Percentiles rank a stretch among this genome's conserved stretches.
phyloP scores from a whole-genome alignment of 2,888 invertebrate genomes.

The Phymatocera aterrima region DNA sequence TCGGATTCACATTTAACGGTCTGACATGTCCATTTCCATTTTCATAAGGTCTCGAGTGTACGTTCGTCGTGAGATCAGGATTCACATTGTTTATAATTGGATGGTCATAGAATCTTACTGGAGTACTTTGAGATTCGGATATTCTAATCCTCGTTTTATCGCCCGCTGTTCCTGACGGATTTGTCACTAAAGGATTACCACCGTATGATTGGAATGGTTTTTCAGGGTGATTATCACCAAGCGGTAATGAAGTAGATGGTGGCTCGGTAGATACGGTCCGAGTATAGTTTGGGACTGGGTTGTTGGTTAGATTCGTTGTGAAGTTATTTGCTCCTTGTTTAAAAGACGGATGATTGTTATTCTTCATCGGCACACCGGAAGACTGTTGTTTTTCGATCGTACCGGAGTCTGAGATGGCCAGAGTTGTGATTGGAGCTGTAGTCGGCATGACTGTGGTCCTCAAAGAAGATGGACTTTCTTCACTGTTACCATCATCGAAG shows the following conservation, averaged over 20 bases:
- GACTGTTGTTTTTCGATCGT: constrained; percentile 44
- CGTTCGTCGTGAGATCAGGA: constrained; percentile 21
- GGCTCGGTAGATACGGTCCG: constrained; percentile 18
- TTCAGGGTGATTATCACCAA: constrained; percentile 71
- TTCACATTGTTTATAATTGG: constrained; percentile 34
- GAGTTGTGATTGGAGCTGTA: constrained; percentile 51
- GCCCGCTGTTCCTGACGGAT: neutral
- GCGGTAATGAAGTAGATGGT: constrained; percentile 70
- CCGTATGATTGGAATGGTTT: constrained; percentile 23
- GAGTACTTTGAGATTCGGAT: constrained; percentile 1
- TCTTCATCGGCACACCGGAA: neutral
- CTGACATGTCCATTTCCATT: constrained; percentile 26
- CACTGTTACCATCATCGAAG: constrained; percentile 61
- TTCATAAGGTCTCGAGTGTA: constrained; percentile 32
- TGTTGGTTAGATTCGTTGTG: neutral
- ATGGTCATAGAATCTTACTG: constrained; percentile 13
- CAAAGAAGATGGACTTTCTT: constrained; percentile 53
- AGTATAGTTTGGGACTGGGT: neutral
- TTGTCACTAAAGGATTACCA: neutral
- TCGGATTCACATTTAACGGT: constrained; percentile 38
- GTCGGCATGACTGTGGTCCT: constrained; percentile 52
- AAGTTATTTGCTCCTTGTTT: neutral
- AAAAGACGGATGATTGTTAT: neutral
- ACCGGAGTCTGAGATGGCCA: constrained; percentile 53
- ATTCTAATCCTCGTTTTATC: constrained; percentile 4